Conservation (phyloP, 2,888 invertebrate genomes). For the Euplexia lucipara region DNA sequence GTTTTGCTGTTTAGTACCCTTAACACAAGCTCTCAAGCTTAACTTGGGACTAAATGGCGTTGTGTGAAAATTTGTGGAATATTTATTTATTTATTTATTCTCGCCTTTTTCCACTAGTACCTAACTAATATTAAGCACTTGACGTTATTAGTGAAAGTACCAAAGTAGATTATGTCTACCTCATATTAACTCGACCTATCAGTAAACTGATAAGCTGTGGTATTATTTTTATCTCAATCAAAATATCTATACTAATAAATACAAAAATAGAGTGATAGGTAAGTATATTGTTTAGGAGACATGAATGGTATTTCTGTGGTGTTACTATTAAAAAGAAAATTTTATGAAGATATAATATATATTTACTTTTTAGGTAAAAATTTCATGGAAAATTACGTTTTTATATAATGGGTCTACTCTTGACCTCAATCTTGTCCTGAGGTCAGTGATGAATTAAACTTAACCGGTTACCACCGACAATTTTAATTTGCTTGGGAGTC, state of each 20-base stretch:
- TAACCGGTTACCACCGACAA: background rate
- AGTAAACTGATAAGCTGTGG: constrained; percentile 4
- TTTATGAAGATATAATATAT: too few species aligned
- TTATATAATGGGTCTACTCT: too few species aligned
- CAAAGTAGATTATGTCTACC: constrained; percentile 1
- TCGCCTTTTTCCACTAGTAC: background rate
- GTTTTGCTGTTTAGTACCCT: too few species aligned
- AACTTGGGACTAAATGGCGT: too few species aligned
- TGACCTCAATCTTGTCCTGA: too few species aligned
- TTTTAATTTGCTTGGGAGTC: background rate
- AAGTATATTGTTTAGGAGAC: background rate
- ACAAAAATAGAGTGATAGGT: background rate
- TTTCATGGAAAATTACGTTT: too few species aligned
- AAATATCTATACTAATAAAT: constrained; percentile 4
- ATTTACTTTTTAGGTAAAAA: background rate
- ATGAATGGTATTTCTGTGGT: too few species aligned
- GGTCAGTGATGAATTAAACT: too few species aligned
- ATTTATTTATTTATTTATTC: too few species aligned
- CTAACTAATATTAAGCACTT: background rate
- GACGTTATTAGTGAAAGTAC: background rate
- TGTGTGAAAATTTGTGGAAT: too few species aligned
- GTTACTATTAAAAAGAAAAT: too few species aligned
- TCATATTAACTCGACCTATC: constrained; percentile 26
- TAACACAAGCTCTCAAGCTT: too few species aligned
- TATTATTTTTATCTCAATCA: constrained; percentile 28